A percentile compares a stretch with the other conserved stretches of the same genome.
phyloP scores from a whole-genome alignment of 2,113 vertebrate genomes.

The Romanogobio albipinnatus region DNA sequence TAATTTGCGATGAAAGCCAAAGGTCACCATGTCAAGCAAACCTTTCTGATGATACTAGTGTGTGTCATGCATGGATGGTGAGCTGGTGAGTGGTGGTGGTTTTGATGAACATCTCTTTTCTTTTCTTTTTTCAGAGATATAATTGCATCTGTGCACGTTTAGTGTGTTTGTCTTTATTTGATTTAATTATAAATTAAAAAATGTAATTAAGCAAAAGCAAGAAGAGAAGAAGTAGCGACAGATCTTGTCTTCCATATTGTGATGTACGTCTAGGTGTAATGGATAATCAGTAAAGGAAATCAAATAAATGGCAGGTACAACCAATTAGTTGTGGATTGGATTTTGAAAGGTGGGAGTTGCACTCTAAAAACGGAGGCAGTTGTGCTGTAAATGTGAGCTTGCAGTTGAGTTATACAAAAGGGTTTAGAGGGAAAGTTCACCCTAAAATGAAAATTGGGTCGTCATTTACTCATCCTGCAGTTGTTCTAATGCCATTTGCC shows the following conservation, averaged over 20 bases:
- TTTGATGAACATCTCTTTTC: background rate
- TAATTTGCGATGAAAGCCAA: background rate
- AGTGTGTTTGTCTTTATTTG: constrained; percentile 2
- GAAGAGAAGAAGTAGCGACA: background rate
- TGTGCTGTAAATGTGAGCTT: too few species aligned
- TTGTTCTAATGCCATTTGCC: too few species aligned
- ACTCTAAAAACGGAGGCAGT: background rate
- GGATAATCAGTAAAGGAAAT: background rate
- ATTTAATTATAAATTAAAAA: too few species aligned
- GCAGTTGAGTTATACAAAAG: too few species aligned
- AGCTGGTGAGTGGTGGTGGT: background rate
- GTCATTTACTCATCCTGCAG: too few species aligned
- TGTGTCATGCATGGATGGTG: constrained; percentile 10
- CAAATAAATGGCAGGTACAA: background rate
- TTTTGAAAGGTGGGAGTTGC: background rate
- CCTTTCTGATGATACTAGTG: background rate
- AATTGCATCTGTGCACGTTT: background rate
- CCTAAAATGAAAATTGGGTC: too few species aligned
- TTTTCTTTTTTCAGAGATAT: background rate
- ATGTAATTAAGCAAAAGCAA: too few species aligned
- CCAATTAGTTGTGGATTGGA: background rate
- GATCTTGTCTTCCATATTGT: background rate
- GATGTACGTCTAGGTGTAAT: background rate
- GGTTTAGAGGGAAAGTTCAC: too few species aligned
- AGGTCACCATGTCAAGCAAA: constrained; percentile 11